phyloP scores from a whole-genome alignment of 2,888 invertebrate species.

The Bibio marci region DNA sequence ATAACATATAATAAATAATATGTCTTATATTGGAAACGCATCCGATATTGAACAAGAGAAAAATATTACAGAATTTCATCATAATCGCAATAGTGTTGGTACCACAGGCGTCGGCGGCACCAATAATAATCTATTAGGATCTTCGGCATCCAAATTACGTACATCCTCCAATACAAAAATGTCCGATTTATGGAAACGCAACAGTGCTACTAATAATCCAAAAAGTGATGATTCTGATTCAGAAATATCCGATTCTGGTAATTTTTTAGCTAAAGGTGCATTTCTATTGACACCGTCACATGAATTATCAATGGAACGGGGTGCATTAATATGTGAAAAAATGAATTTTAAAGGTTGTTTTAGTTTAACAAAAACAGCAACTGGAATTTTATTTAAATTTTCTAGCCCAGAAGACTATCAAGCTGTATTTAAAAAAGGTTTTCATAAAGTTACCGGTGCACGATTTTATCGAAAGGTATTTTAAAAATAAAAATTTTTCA shows the following conservation, averaged over 20 bases:
- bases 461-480: slow-evolving; percentile 71
- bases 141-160: slow-evolving; percentile 16
- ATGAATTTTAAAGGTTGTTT: slow-evolving; percentile 77
- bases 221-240: slow-evolving; percentile 64
- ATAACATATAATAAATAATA: slow-evolving; percentile 10
- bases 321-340: slow-evolving; percentile 72
- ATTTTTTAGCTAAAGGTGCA: slow-evolving; percentile 66
- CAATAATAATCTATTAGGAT: slow-evolving; percentile 7
- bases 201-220: too few relatives aligned
- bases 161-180: slow-evolving; percentile 24
- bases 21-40: slow-evolving; percentile 26
- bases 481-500: slow-evolving; percentile 5
- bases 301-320: slow-evolving; percentile 72
- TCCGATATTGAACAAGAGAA: slow-evolving; percentile 28
- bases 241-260: slow-evolving; percentile 55
- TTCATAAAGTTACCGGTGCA: slow-evolving; percentile 73
- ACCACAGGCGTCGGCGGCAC: too few relatives aligned
- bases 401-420: slow-evolving; percentile 75
- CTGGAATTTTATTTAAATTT: slow-evolving; percentile 76
- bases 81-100: slow-evolving; percentile 10
- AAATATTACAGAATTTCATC: slow-evolving; percentile 14
- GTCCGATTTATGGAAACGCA: slow-evolving; percentile 25
- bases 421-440: slow-evolving; percentile 71
- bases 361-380: slow-evolving; percentile 73
- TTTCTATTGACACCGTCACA: slow-evolving; percentile 74